Evolutionary conservation across 1,140 invertebrate species (phyloP).

Genomic region (Rhagoletis pomonella): DNA sequence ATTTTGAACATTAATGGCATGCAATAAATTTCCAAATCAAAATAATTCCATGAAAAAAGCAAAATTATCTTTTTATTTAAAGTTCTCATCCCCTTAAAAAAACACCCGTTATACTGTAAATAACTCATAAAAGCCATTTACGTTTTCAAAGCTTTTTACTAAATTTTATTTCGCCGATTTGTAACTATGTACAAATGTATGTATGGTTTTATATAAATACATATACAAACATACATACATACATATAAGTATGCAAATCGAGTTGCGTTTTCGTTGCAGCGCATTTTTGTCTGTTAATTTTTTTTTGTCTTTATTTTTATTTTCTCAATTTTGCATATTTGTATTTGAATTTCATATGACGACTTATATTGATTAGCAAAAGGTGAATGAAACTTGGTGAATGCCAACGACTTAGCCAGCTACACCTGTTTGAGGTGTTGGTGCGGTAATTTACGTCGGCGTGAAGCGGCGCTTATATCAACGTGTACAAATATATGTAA

Average conservation of each 20-base stretch:
- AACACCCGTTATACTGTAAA: too few relatives aligned
- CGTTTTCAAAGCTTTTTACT: too few relatives aligned
- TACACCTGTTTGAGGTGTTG: background rate
- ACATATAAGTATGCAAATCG: background rate
- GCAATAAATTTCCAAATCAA: too few relatives aligned
- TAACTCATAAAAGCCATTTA: too few relatives aligned
- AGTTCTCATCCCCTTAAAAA: too few relatives aligned
- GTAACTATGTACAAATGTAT: background rate
- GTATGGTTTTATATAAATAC: background rate
- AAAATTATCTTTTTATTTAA: too few relatives aligned
- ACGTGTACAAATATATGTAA: background rate
- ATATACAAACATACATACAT: background rate
- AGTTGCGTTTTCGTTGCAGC: background rate
- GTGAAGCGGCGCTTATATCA: background rate
- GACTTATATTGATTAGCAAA: conserved; percentile 55
- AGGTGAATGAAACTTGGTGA: conserved; percentile 73
- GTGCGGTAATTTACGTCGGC: background rate
- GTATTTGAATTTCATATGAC: conserved; percentile 24
- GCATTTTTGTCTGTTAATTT: background rate
- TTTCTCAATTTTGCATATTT: conserved; percentile 41
- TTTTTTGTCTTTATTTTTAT: background rate
- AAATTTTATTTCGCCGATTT: too few relatives aligned
- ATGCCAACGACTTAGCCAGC: conserved; percentile 65
- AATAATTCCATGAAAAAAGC: too few relatives aligned
- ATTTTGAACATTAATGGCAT: too few relatives aligned